Evolutionary conservation across 2,797 vertebrate genomes (phyloP).

Genomic region (Oreonectes daqikongensis): DNA sequence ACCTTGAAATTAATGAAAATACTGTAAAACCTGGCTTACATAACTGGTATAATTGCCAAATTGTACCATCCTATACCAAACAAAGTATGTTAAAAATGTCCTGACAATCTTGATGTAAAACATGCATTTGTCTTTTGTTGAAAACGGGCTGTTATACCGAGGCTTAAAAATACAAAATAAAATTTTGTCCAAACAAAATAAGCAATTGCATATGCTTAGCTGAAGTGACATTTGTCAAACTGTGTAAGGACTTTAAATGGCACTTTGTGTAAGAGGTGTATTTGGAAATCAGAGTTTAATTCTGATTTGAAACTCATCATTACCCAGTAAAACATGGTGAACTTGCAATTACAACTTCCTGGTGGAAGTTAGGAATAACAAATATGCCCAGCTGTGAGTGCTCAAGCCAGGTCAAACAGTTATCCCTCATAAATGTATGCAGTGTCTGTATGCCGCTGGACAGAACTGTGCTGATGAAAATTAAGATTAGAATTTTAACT

Average conservation of each 20-base stretch:
- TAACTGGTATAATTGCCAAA: neutral
- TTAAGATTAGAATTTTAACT: neutral
- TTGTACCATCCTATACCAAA: neutral
- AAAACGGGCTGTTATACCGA: neutral
- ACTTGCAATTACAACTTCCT: slow-evolving; percentile 50
- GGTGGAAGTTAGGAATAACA: slow-evolving; percentile 36
- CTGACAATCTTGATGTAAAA: neutral
- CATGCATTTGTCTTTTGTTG: neutral
- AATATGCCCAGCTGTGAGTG: slow-evolving; percentile 24
- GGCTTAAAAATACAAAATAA: neutral
- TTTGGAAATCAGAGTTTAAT: slow-evolving; percentile 22
- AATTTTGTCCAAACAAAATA: slow-evolving; percentile 16
- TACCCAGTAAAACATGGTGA: slow-evolving; percentile 43
- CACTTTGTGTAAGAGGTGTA: slow-evolving; percentile 10
- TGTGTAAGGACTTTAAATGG: slow-evolving; percentile 5
- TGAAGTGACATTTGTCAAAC: slow-evolving; percentile 24
- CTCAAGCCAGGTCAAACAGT: slow-evolving; percentile 10
- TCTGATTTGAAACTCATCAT: slow-evolving; percentile 35
- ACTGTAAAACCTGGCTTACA: neutral
- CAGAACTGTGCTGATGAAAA: neutral
- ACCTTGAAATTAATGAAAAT: neutral
- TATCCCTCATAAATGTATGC: slow-evolving; percentile 26
- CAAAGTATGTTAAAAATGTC: neutral
- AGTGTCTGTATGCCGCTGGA: neutral
- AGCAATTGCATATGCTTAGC: slow-evolving; percentile 1